These are phyloP conservation scores for Philypnodon macrostomus DNA, from an alignment of 2,797 vertebrate species.

Conservation along the genomic window DNA sequence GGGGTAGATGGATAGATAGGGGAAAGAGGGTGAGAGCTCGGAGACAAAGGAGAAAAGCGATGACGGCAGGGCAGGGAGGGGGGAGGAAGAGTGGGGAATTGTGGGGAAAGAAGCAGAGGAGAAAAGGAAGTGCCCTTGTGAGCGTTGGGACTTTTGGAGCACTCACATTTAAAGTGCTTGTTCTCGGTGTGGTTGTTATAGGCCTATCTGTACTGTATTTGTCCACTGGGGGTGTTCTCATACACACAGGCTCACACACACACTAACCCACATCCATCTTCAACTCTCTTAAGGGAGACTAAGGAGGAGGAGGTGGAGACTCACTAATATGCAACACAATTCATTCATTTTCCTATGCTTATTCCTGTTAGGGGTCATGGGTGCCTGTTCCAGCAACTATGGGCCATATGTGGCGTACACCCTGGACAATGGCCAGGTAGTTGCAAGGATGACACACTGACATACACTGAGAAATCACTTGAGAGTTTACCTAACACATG, in stretches of 20 bases:
- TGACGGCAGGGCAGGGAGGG: constrained; percentile 57
- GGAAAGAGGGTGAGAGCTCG: constrained; percentile 69
- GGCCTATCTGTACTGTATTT: constrained; percentile 63
- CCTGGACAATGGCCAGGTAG: too few relatives aligned
- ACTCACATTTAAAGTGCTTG: constrained; percentile 73
- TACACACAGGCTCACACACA: constrained; percentile 41
- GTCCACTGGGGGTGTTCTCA: constrained; percentile 66
- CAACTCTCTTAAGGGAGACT: constrained; percentile 63
- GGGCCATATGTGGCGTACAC: too few relatives aligned
- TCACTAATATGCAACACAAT: too few relatives aligned
- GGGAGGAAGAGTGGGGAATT: constrained; percentile 43
- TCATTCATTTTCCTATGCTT: too few relatives aligned
- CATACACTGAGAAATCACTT: too few relatives aligned
- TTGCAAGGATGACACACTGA: too few relatives aligned
- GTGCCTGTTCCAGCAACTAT: too few relatives aligned
- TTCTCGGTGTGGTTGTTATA: constrained; percentile 55
- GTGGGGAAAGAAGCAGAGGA: constrained; percentile 50
- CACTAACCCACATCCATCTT: constrained; percentile 68
- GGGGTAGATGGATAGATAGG: constrained; percentile 74
- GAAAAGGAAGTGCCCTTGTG: constrained; percentile 68
- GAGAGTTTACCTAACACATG: too few relatives aligned
- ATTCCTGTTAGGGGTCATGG: too few relatives aligned
- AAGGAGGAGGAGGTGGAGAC: too few relatives aligned
- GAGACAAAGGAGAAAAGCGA: constrained; percentile 76
- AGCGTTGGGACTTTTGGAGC: constrained; percentile 68